Conservation (phyloP, 2,113 vertebrate species). For the Syrmaticus mikado region DNA sequence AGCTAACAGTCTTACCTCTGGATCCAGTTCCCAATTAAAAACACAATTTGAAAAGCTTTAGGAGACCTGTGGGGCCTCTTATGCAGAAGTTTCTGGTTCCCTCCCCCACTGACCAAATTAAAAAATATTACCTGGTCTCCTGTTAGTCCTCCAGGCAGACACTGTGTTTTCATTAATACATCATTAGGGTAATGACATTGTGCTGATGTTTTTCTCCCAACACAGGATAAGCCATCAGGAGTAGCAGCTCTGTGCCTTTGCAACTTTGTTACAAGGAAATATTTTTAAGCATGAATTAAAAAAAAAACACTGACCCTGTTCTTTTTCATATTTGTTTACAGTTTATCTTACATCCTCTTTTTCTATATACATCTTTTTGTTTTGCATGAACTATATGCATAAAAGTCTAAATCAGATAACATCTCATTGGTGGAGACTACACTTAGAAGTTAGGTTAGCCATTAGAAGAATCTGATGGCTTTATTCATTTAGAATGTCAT, state of each 20-base stretch:
- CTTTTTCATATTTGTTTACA: background rate
- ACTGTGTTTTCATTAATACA: constrained; percentile 82
- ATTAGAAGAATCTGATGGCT: background rate
- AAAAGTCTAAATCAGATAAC: background rate
- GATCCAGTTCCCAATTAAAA: constrained; percentile 82
- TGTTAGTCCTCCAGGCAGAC: constrained; percentile 73
- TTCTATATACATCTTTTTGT: background rate
- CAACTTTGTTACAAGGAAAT: constrained; percentile 5
- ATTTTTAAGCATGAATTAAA: background rate
- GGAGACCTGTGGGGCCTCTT: constrained; percentile 79
- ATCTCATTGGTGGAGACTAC: background rate
- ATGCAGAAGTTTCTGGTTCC: constrained; percentile 75
- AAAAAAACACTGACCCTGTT: background rate
- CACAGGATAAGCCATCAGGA: background rate
- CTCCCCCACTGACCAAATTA: constrained; percentile 81
- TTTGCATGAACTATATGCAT: background rate
- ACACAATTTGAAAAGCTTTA: constrained; percentile 81
- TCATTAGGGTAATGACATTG: constrained; percentile 75
- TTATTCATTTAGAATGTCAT: background rate
- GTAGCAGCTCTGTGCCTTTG: background rate
- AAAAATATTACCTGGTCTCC: constrained; percentile 81
- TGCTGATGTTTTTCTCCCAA: constrained; percentile 62
- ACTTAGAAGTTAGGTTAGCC: background rate
- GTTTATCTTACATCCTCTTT: background rate
- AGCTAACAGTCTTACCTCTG: constrained; percentile 71